phyloP scores from a whole-genome alignment of 2,888 invertebrate genomes.

The Creontiades dilutus region DNA sequence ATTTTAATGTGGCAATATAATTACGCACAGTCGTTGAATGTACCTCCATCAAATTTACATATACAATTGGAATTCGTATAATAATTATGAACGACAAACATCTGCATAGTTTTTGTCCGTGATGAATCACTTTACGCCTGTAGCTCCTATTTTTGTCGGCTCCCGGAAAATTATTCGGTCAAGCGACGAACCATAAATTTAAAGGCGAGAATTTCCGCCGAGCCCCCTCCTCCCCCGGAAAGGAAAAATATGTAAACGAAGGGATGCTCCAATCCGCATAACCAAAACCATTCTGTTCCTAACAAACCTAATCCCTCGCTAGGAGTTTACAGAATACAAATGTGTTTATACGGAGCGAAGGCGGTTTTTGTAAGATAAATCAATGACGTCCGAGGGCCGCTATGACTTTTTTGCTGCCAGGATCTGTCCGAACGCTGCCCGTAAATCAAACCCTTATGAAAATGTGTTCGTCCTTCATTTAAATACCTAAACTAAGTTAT shows the following conservation, averaged over 20 bases:
- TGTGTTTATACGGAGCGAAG: slow-evolving; percentile 59
- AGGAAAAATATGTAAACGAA: slow-evolving; percentile 64
- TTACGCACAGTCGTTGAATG: too few species aligned
- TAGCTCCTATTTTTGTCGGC: slow-evolving; percentile 6
- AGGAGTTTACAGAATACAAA: slow-evolving; percentile 69
- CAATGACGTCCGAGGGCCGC: slow-evolving; percentile 33
- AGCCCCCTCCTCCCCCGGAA: slow-evolving; percentile 19
- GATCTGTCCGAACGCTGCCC: neutral
- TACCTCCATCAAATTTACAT: neutral
- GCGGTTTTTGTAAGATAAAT: slow-evolving; percentile 65
- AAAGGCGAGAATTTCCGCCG: slow-evolving; percentile 55
- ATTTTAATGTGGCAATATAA: too few species aligned
- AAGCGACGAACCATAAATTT: slow-evolving; percentile 61
- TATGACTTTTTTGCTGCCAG: slow-evolving; percentile 37
- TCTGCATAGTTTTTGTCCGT: neutral
- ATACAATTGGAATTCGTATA: slow-evolving; percentile 24
- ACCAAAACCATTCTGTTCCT: slow-evolving; percentile 50
- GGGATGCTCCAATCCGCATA: slow-evolving; percentile 62
- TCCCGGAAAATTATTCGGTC: slow-evolving; percentile 46
- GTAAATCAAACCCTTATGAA: neutral
- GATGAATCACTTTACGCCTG: slow-evolving; percentile 25
- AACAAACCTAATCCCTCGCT: slow-evolving; percentile 55
- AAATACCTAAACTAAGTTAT: too few species aligned
- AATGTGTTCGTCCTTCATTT: too few species aligned
- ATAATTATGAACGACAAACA: neutral